Conservation (phyloP, 2,888 invertebrate species). For the Holacanthella duospinosa region DNA sequence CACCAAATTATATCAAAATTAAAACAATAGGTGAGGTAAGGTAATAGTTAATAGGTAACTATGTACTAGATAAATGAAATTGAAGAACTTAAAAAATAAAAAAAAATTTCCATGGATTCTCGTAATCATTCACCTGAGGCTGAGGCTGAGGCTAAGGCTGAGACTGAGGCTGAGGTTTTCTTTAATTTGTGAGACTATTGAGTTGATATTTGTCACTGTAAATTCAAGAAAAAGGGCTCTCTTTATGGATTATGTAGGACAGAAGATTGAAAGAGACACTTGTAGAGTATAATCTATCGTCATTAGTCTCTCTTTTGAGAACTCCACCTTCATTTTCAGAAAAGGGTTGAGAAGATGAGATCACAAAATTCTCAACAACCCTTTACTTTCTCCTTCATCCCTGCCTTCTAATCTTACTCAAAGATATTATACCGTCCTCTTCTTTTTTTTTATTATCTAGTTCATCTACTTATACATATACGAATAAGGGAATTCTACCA, state of each 20-base stretch:
- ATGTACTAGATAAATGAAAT: too few species aligned
- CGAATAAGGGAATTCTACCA: neutral
- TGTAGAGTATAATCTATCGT: conserved; percentile 7
- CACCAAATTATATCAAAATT: neutral
- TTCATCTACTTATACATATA: neutral
- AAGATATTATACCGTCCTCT: neutral
- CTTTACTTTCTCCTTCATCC: neutral
- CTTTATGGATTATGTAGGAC: too few species aligned
- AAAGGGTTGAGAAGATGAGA: neutral
- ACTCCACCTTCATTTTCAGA: conserved; percentile 8
- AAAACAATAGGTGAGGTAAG: too few species aligned
- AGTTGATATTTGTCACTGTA: too few species aligned
- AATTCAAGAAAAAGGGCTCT: too few species aligned
- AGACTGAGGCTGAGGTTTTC: too few species aligned
- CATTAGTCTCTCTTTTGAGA: conserved; percentile 3
- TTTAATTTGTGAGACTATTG: too few species aligned
- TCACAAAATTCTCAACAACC: neutral
- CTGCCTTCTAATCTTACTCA: neutral
- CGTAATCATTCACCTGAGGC: too few species aligned
- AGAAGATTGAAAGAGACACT: neutral
- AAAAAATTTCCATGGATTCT: too few species aligned
- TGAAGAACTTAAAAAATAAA: too few species aligned
- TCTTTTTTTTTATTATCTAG: neutral
- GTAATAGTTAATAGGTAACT: too few species aligned
- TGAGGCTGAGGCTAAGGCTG: too few species aligned